Evolutionary conservation across 2,888 invertebrate genomes (phyloP).

Genomic region (Myopa tessellatipennis): DNA sequence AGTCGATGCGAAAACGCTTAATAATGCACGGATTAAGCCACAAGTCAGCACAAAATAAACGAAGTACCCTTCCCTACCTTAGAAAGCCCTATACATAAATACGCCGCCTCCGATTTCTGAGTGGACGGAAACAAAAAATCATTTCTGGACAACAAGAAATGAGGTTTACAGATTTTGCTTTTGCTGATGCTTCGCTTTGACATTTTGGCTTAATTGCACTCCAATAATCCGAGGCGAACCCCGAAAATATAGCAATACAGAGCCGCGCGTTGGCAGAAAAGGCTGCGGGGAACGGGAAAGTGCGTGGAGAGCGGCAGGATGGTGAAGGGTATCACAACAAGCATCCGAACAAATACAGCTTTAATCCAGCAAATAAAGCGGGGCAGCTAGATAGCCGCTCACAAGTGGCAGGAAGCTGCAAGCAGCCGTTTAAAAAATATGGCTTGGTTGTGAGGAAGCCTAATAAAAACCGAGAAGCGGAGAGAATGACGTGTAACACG

Average conservation of each 20-base stretch:
- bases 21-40: slow-evolving; percentile 26
- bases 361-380: slow-evolving; percentile 56
- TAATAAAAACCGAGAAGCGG: slow-evolving; percentile 43
- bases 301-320: slow-evolving; percentile 24
- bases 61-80: background rate
- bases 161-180: slow-evolving; percentile 27
- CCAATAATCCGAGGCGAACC: slow-evolving; percentile 59
- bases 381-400: slow-evolving; percentile 29
- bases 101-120: background rate
- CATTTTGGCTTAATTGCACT: slow-evolving; percentile 67
- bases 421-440: background rate
- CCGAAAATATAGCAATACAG: slow-evolving; percentile 18
- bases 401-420: background rate
- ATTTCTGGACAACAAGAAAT: background rate
- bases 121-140: background rate
- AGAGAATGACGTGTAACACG: slow-evolving; percentile 59
- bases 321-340: slow-evolving; percentile 41
- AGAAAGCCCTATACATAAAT: background rate
- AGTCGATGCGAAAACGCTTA: slow-evolving; percentile 21
- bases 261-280: background rate
- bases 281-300: background rate
- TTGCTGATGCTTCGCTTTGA: slow-evolving; percentile 52
- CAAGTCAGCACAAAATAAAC: background rate
- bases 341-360: slow-evolving; percentile 49
- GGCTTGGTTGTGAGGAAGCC: background rate